phyloP scores from a whole-genome alignment of 2,888 invertebrate species.

The Linnaemya tessellans region DNA sequence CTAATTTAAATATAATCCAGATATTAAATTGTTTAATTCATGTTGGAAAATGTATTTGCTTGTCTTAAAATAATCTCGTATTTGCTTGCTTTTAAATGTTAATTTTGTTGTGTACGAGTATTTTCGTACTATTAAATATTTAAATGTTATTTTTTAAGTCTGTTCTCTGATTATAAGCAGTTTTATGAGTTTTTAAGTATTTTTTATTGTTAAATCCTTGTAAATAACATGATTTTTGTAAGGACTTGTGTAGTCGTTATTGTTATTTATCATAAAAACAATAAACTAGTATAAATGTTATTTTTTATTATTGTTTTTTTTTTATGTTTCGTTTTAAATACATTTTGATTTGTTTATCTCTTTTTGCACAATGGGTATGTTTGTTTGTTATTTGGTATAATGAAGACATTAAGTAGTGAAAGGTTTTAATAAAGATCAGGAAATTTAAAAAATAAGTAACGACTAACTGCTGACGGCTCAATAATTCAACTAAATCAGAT shows the following conservation, averaged over 20 bases:
- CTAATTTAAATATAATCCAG: conserved; percentile 45
- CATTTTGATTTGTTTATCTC: no score
- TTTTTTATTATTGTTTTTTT: no score
- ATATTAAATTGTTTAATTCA: conserved; percentile 6
- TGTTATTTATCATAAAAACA: conserved; percentile 4
- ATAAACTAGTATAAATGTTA: background rate
- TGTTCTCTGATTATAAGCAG: background rate
- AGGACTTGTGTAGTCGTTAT: conserved; percentile 1
- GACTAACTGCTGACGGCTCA: no score
- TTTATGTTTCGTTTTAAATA: no score
- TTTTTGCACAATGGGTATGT: no score
- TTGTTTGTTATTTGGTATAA: no score
- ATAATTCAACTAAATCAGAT: no score
- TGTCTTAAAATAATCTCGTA: background rate
- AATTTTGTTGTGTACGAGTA: background rate
- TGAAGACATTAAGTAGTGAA: no score
- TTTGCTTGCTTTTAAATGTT: background rate
- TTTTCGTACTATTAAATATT: conserved; percentile 2
- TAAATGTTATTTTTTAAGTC: background rate
- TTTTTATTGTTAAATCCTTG: conserved; percentile 28
- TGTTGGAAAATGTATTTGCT: conserved; percentile 21
- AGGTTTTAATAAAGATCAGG: no score
- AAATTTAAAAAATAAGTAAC: no score
- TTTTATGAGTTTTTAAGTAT: background rate
- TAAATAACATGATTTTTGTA: conserved; percentile 20